Evolutionary conservation across 2,888 invertebrate genomes (phyloP), one percentile per base, ranked within the genome.

Genomic region (Smittia sp.): DNA sequence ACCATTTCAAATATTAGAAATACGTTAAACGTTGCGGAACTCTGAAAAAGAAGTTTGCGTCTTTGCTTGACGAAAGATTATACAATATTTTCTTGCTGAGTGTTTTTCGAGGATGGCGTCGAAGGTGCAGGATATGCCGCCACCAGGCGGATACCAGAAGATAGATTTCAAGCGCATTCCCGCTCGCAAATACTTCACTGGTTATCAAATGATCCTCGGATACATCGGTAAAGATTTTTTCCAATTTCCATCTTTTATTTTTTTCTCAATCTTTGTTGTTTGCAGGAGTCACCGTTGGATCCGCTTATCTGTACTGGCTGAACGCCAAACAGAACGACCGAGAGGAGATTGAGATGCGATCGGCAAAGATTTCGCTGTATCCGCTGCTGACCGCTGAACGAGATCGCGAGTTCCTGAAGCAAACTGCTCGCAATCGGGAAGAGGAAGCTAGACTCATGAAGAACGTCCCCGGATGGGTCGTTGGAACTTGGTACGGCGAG

Each of bases 81-180:
- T 32, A 32, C 32, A 32, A 32, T 3, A 32, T 6, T 46, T 46
- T 46, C 18, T 4, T 20, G 4, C 62, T 62, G 4, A 32, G 32
- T 32, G 32, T 32, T 32, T 32, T 32, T 9, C 15, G 46, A 66
- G 38, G 75, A 82, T 83, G 82, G 77, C 80, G 13, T 74, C 82
- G 75, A 85, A 80, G 77, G 84, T 83, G 79, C 98, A 98, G 84
- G 98, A 98, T 84, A 86, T 98, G 87, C 97, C 98, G 79, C 98
- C 98, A 75, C 83, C 86, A 74, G 96, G 96, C 79, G 98, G 98
- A 77, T 98, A 96, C 81, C 86, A 87, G 76, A 87, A 90, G 20
- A 90, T 96, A 76, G 86, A 86, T 65, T 91, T 83, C 79, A 85
- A 87, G 77, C 86, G 94, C 78, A 81, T 90, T 63, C 91, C 91